These are phyloP conservation scores for Hemicrepidius hirtus DNA, from an alignment of 2,888 invertebrate species.

Conservation along the genomic window DNA sequence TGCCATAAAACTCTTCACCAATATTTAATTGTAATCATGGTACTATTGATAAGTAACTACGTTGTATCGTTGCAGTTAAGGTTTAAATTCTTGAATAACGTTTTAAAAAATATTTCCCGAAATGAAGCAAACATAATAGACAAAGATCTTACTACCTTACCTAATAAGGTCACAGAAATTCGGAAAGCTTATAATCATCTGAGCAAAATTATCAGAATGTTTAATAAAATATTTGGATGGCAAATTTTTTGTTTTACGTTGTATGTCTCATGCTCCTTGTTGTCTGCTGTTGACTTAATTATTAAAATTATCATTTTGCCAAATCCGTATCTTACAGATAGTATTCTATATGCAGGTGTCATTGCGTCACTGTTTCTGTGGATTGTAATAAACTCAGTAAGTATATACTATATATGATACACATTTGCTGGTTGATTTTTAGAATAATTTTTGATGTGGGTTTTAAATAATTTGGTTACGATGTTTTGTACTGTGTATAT, in stretches of 20 bases:
- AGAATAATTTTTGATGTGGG: too few species aligned
- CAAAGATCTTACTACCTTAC: neutral
- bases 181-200: neutral
- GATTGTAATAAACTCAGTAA: too few species aligned
- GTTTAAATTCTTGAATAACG: neutral
- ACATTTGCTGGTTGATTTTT: too few species aligned
- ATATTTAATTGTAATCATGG: neutral
- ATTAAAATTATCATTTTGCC: too few species aligned
- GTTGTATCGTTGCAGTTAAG: neutral
- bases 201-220: neutral
- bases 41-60: neutral
- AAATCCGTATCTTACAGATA: too few species aligned
- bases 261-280: neutral
- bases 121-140: neutral
- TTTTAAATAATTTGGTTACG: too few species aligned
- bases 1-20: neutral
- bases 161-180: neutral
- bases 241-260: neutral
- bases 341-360: too few species aligned
- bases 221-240: conserved; percentile 10
- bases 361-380: too few species aligned
- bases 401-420: too few species aligned
- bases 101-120: neutral
- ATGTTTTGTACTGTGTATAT: too few species aligned
- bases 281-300: neutral